Evolutionary conservation across 2,888 invertebrate species (phyloP).

Genomic region (Patella pellucida): DNA sequence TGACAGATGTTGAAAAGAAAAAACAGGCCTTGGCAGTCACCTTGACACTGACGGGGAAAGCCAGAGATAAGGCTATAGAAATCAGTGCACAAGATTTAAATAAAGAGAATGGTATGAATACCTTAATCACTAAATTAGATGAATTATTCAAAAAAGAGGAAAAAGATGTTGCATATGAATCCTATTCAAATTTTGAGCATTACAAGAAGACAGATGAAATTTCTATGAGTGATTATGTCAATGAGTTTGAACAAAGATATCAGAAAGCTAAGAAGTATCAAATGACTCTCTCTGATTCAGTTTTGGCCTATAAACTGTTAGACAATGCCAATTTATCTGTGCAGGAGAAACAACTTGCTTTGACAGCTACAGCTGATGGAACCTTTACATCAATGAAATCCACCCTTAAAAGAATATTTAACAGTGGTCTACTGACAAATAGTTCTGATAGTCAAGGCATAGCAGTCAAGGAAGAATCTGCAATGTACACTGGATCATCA

Average conservation of each 20-base stretch:
- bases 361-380: conserved; percentile 22
- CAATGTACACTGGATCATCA: too few relatives aligned
- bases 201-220: background rate
- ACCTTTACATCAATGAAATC: conserved; percentile 24
- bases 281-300: conserved; percentile 9
- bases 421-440: too few relatives aligned
- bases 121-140: background rate
- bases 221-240: conserved; percentile 13
- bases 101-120: conserved; percentile 1
- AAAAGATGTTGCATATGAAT: background rate
- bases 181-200: background rate
- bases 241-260: conserved; percentile 12
- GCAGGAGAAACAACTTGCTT: conserved; percentile 21
- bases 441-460: too few relatives aligned
- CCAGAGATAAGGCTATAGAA: conserved; percentile 1
- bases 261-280: conserved; percentile 4
- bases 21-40: background rate
- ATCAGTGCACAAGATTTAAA: background rate
- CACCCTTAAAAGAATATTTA: background rate
- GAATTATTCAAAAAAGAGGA: conserved; percentile 8
- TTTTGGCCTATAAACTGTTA: conserved; percentile 12
- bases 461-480: too few relatives aligned
- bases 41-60: background rate
- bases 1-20: background rate
- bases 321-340: conserved; percentile 24